phyloP scores from a whole-genome alignment of 1,140 invertebrate species.

The Drosophila pseudoananassae region DNA sequence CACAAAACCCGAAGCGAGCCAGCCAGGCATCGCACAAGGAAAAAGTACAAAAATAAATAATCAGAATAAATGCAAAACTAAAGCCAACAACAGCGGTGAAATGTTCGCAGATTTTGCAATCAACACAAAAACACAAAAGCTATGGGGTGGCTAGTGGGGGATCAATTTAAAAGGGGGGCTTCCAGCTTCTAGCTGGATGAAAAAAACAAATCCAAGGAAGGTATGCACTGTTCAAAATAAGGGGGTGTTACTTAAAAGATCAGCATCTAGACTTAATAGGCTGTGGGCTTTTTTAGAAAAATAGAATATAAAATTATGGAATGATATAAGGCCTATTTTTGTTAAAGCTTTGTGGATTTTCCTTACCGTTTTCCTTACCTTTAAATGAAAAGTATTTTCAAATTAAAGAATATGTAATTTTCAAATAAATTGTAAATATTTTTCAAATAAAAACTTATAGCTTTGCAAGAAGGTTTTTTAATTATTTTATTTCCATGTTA shows the following conservation, averaged over 20 bases:
- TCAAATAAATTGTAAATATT: too few relatives aligned
- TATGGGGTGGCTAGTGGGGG: neutral
- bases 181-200: slow-evolving; percentile 5
- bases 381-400: too few relatives aligned
- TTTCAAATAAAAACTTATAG: too few relatives aligned
- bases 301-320: too few relatives aligned
- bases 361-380: too few relatives aligned
- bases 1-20: slow-evolving; percentile 10
- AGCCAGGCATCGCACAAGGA: slow-evolving; percentile 9
- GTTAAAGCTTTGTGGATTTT: too few relatives aligned
- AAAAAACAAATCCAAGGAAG: slow-evolving; percentile 25
- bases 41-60: slow-evolving; percentile 53
- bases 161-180: slow-evolving; percentile 3
- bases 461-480: too few relatives aligned
- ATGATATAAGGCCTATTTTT: too few relatives aligned
- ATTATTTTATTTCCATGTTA: too few relatives aligned
- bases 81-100: slow-evolving; percentile 36
- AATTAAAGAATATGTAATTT: too few relatives aligned
- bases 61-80: slow-evolving; percentile 55
- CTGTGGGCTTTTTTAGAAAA: too few relatives aligned
- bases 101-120: slow-evolving; percentile 55
- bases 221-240: slow-evolving; percentile 3
- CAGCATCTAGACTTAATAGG: too few relatives aligned
- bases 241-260: neutral
- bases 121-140: slow-evolving; percentile 26